Evolutionary conservation across 2,797 vertebrate species (phyloP), one percentile per base, ranked within the genome.

Genomic region (Acipenser ruthenus): DNA sequence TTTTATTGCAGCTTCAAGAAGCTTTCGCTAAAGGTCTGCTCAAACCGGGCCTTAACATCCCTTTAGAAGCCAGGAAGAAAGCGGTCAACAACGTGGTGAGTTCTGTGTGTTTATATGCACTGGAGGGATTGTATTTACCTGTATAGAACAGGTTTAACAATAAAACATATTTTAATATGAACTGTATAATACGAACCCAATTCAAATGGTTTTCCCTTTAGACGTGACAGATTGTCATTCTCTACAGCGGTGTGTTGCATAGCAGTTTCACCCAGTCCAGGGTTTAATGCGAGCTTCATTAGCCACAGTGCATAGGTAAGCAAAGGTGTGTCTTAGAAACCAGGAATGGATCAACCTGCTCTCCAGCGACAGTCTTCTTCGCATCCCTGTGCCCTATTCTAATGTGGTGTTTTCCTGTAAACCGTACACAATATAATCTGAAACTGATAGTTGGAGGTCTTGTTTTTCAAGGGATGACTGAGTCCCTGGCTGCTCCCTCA

Each of bases 31-130:
- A 81, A 68, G 96, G 96, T 0, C 75, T 86, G 53, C 77, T 99
- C 69, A 95, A 95, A 67, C 93, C 95, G 50, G 96, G 96, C 23
- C 84, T 99, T 77, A 99, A 97, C 68, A 68, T 97, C 51, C 73
- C 90, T 68, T 77, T 91, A 62, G 78, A 92, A 48, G 80, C 86
- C 74, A 72, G 80, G 65, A 93, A 90, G 72, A 91, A 82, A 74
- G 60, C 64, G 0, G 62, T 71, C 66, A 98, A 95, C 77, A 84
- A 96, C 71, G 69, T 84, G 90, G 96, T 98, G 74, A 94, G 95
- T 77, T 15, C 1, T 50, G 64, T 11, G 12, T 58, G 11, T 13
- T 58, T 2, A 8, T 18, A 18, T 0, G n/a, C 11, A 7, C 58
- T 65, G 10, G 50, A 7, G 37, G 37, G 3, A 5, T 37, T 37